phyloP scores from a whole-genome alignment of 2,113 vertebrate genomes.

The Ceyx cyanopectus region DNA sequence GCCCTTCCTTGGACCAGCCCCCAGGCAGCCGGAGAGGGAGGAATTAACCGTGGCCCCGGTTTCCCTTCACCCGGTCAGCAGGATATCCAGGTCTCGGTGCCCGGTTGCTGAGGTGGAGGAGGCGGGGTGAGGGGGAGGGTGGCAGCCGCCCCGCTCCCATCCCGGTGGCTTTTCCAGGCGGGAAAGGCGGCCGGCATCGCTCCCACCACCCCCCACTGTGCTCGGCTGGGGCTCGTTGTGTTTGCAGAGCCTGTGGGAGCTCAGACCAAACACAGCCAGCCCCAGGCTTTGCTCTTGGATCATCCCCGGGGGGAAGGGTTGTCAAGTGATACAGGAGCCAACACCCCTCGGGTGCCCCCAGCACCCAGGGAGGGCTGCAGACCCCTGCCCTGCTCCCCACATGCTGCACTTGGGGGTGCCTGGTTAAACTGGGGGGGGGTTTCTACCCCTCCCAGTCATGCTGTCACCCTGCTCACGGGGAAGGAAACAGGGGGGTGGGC shows the following conservation, averaged over 20 bases:
- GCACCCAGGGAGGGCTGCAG: accelerated
- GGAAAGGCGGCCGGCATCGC: not conserved
- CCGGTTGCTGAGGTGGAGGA: not conserved
- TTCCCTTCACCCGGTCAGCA: not conserved
- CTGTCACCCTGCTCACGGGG: accelerated
- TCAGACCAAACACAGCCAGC: not conserved
- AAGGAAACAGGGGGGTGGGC: accelerated
- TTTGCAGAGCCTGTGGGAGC: not conserved
- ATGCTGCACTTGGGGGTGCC: accelerated
- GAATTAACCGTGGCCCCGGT: not conserved
- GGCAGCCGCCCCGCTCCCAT: not conserved
- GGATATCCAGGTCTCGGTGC: slow-evolving; percentile 3
- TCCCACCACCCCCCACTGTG: not conserved
- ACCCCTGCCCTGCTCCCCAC: accelerated
- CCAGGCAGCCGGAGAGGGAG: not conserved
- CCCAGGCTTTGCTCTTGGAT: not conserved
- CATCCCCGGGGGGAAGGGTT: not conserved
- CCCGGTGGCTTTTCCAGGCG: not conserved
- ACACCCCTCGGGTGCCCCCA: not conserved
- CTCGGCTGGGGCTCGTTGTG: not conserved
- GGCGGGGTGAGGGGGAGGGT: too few relatives aligned
- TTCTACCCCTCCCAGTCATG: not conserved
- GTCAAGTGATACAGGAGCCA: accelerated
- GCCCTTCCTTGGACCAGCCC: not conserved
- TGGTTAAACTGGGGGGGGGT: not conserved